Evolutionary conservation across 2,888 invertebrate species (phyloP).

Genomic region (Xestia ashworthii): DNA sequence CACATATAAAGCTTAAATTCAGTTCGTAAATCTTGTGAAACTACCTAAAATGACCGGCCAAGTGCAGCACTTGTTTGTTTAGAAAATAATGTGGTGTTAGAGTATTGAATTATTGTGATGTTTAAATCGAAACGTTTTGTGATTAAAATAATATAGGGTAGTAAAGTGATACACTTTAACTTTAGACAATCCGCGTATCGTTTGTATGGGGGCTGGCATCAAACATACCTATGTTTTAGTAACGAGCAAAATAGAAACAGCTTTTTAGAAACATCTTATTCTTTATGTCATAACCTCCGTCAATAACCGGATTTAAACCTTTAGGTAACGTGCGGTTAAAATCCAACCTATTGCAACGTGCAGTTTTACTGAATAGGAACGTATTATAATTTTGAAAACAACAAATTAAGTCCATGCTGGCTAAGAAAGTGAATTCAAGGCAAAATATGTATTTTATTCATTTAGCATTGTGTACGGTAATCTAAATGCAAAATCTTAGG

Average conservation of each 20-base stretch:
- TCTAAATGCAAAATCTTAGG: neutral
- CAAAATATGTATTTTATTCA: neutral
- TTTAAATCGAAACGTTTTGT: neutral
- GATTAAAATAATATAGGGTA: too few species aligned
- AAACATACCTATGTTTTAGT: too few species aligned
- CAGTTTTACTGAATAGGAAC: too few species aligned
- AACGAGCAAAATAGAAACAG: too few species aligned
- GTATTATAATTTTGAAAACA: too few species aligned
- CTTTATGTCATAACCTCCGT: too few species aligned
- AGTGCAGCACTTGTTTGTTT: conserved; percentile 36
- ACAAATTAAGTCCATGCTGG: neutral
- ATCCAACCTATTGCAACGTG: too few species aligned
- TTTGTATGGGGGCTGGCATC: neutral
- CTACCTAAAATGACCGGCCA: conserved; percentile 32
- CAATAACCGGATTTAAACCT: too few species aligned
- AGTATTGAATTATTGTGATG: conserved; percentile 2
- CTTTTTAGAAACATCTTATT: too few species aligned
- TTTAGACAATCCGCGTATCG: neutral
- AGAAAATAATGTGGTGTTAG: conserved; percentile 38
- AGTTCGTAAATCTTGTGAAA: conserved; percentile 52
- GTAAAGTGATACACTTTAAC: neutral
- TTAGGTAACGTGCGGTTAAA: too few species aligned
- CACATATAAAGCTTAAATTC: conserved; percentile 50
- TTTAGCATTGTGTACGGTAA: neutral
- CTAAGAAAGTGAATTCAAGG: neutral